These are phyloP conservation scores for Battus philenor DNA, from an alignment of 1,140 invertebrate species.

Conservation along the genomic window DNA sequence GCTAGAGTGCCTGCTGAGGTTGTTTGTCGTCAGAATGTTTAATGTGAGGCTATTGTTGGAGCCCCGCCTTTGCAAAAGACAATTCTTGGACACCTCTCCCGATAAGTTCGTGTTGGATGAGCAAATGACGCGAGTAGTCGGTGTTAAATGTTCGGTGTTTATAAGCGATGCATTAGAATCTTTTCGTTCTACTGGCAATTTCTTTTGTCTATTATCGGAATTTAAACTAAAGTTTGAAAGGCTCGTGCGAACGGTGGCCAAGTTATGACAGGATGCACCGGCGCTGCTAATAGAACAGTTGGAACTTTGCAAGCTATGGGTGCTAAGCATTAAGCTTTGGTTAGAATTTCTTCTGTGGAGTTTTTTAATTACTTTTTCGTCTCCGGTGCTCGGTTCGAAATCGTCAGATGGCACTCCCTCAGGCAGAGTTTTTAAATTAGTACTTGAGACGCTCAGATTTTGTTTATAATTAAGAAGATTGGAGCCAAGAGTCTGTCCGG, in stretches of 20 bases:
- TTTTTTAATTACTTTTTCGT: slow-evolving; percentile 63
- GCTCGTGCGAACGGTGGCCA: slow-evolving; percentile 64
- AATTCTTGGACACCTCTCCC: slow-evolving; percentile 76
- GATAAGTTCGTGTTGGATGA: slow-evolving; percentile 58
- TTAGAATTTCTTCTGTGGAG: slow-evolving; percentile 89
- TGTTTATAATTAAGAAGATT: slow-evolving; percentile 72
- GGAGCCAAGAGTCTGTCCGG: slow-evolving; percentile 53
- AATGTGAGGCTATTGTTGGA: slow-evolving; percentile 91
- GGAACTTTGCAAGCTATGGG: slow-evolving; percentile 66
- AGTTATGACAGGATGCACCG: slow-evolving; percentile 66
- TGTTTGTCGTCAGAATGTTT: slow-evolving; percentile 73
- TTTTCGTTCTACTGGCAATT: slow-evolving; percentile 83
- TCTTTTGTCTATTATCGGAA: slow-evolving; percentile 67
- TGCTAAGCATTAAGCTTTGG: slow-evolving; percentile 88
- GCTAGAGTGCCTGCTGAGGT: slow-evolving; percentile 76
- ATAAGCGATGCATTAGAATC: slow-evolving; percentile 93
- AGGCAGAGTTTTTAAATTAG: slow-evolving; percentile 80
- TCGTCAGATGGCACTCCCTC: slow-evolving; percentile 81
- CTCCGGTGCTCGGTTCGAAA: slow-evolving; percentile 71
- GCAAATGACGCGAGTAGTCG: slow-evolving; percentile 55
- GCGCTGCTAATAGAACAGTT: slow-evolving; percentile 67
- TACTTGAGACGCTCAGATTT: slow-evolving; percentile 77
- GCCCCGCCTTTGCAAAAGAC: slow-evolving; percentile 87
- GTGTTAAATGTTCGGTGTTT: slow-evolving; percentile 59
- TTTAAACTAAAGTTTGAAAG: slow-evolving; percentile 72